Conservation (phyloP, 2,113 vertebrate genomes). For the Propithecus coquereli region DNA sequence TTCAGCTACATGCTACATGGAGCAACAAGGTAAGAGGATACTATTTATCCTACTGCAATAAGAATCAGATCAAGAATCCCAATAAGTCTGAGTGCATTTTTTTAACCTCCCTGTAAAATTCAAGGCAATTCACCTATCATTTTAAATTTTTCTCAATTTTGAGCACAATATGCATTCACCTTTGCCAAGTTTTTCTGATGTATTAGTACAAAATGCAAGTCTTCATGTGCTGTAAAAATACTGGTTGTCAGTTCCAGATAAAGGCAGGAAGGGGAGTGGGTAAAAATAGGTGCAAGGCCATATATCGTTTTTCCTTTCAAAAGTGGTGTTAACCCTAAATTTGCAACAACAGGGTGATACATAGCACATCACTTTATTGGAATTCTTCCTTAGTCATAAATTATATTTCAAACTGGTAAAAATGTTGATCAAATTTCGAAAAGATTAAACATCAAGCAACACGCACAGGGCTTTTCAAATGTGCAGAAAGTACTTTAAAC, state of each 20-base stretch:
- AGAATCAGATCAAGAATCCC: neutral
- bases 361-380: neutral
- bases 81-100: neutral
- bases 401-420: conserved; percentile 31
- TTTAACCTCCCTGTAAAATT: neutral
- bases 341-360: neutral
- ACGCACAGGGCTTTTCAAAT: neutral
- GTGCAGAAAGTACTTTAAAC: neutral
- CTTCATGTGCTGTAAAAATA: neutral
- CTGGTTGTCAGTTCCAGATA: neutral
- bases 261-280: neutral
- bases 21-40: neutral
- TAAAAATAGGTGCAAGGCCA: neutral
- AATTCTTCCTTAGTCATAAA: neutral
- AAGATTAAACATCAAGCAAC: neutral
- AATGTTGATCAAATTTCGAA: neutral
- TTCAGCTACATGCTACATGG: neutral
- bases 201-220: neutral
- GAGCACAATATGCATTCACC: neutral
- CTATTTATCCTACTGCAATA: neutral
- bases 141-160: neutral
- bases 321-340: neutral
- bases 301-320: neutral
- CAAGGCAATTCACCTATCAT: neutral
- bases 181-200: neutral